Base-by-base conservation (phyloP, 35 echinoderm and acorn worm genomes). In the Lytechinus pictus region DNA sequence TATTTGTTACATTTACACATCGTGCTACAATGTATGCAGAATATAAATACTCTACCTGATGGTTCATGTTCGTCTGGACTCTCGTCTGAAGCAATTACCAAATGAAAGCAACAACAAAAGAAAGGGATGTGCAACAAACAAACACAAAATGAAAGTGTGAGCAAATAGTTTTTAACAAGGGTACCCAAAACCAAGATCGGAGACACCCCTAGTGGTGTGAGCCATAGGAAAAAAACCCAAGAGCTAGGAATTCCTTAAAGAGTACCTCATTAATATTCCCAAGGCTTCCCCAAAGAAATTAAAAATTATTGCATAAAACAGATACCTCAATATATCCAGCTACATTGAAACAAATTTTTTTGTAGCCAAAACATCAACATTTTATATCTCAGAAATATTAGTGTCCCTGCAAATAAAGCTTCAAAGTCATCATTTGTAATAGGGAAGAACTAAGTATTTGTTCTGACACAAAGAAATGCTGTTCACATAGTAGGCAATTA, bases 31-130 rank as follows among this genome's bases (percentile, higher is more conserved):
- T 21, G 3, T 21, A 79, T 44, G 33, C 33, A 44, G 33, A 44
- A 44, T 44, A 44, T 44, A 2, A 44, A 44, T n/a, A 79, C 66
- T 3, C 19, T 79, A 79, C 66, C 66, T 79, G 66, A 24, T 79
- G 66, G 66, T 79, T 79, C 66, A 79, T 79, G 66, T 79, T 79
- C 66, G 21, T 79, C 66, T 79, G 66, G 66, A 24, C 66, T 79
- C 66, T 79, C 66, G n/a, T 79, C 66, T 79, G 66, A 79, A 79
- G 66, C 21, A n/a, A 79, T 79, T 16, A 79, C 66, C 66, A 79
- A 44, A 79, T 79, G 66, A 79, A 79, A 79, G 66, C 66, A 79
- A 79, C 66, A 79, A 79, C 66, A 79, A 79, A 58, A 79, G 19
- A 79, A 60, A n/a, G 3, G 66, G n/a, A 24, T 79, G 66, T 79